Evolutionary conservation across 2,888 invertebrate genomes (phyloP).

Genomic region (Lymantria monacha): DNA sequence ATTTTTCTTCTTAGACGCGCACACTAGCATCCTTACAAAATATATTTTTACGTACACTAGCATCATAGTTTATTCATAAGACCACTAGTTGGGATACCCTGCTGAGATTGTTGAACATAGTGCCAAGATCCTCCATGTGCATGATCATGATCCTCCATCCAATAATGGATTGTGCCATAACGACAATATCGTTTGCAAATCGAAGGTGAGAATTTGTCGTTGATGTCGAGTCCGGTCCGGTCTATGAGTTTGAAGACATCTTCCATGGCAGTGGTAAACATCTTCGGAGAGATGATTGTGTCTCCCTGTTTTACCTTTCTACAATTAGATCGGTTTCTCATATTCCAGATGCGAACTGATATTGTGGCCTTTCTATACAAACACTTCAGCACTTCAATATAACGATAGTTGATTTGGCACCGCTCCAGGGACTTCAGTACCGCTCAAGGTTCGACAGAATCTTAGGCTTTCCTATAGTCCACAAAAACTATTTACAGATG

Average conservation of each 20-base stretch:
- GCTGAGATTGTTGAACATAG: too few species aligned
- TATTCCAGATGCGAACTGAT: background rate
- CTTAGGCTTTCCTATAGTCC: constrained; percentile 2
- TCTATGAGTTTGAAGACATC: background rate
- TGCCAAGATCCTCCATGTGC: too few species aligned
- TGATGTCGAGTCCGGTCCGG: background rate
- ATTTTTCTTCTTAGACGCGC: too few species aligned
- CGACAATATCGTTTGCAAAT: background rate
- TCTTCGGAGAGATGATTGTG: background rate
- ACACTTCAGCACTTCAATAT: constrained; percentile 6
- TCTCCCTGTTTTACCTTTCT: background rate
- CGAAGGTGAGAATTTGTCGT: background rate
- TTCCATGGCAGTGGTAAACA: background rate
- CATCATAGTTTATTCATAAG: too few species aligned
- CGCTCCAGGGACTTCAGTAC: constrained; percentile 1
- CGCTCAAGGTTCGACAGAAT: constrained; percentile 3
- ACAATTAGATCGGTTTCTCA: constrained; percentile 20
- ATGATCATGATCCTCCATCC: background rate
- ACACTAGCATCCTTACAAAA: too few species aligned
- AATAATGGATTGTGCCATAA: background rate
- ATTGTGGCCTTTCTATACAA: constrained; percentile 1
- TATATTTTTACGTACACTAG: too few species aligned
- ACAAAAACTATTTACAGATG: background rate
- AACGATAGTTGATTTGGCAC: constrained; percentile 4
- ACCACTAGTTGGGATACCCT: too few species aligned